These are phyloP conservation scores for Vanessa atalanta DNA, from an alignment of 1,140 invertebrate genomes.

Conservation along the genomic window DNA sequence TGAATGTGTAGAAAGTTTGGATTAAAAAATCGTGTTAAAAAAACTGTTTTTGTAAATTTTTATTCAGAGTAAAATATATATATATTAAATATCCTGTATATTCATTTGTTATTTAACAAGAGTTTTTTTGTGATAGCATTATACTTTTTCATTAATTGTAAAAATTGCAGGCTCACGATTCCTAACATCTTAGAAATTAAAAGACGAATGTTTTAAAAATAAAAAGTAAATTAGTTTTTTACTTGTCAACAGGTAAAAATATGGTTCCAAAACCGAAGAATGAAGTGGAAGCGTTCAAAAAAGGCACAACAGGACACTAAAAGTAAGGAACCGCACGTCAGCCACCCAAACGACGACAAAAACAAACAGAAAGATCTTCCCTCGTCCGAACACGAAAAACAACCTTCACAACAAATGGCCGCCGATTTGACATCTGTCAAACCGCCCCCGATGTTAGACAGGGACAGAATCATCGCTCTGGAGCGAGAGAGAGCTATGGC, in stretches of 20 bases:
- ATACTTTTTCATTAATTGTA: too few species aligned
- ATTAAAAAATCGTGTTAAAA: not conserved
- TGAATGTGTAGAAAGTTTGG: conserved; percentile 1
- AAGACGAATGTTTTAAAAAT: too few species aligned
- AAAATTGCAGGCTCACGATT: too few species aligned
- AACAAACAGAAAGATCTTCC: conserved; percentile 62
- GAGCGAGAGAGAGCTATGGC: conserved; percentile 75
- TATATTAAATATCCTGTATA: not conserved
- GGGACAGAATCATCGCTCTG: conserved; percentile 78
- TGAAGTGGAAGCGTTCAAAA: conserved; percentile 98
- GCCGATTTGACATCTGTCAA: conserved; percentile 77
- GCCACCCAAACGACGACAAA: conserved; percentile 58
- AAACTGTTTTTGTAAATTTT: not conserved
- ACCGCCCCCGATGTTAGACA: conserved; percentile 68
- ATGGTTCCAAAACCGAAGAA: conserved; percentile 97
- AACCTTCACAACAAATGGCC: conserved; percentile 57
- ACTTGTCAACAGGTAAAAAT: conserved; percentile 91
- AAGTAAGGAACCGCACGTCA: conserved; percentile 60
- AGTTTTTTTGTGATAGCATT: too few species aligned
- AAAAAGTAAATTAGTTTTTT: too few species aligned
- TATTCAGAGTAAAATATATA: too few species aligned
- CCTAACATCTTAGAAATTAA: too few species aligned
- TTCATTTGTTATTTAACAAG: not conserved
- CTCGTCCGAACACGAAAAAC: conserved; percentile 57
- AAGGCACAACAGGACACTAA: conserved; percentile 92